A percentile compares a stretch with the other conserved stretches of the same genome.
Conservation (phyloP, 2,113 vertebrate genomes). For the Aspidoscelis tigris region DNA sequence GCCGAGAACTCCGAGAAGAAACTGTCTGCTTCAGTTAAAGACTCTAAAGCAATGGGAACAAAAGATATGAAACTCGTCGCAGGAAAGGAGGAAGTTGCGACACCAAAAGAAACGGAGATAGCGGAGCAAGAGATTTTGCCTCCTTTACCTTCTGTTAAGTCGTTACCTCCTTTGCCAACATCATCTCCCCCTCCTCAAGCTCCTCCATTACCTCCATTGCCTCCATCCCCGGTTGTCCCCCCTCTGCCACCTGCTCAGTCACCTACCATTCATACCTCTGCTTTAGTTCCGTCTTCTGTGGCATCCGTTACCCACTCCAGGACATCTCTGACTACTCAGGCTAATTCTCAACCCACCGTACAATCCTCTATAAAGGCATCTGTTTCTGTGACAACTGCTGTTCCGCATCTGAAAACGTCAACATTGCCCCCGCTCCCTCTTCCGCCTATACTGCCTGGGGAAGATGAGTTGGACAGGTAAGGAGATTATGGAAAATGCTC, state of each 20-base stretch:
- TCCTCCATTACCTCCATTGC: slow-evolving; percentile 78
- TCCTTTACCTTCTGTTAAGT: slow-evolving; percentile 77
- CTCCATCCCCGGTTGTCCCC: slow-evolving; percentile 68
- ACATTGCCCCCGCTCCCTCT: slow-evolving; percentile 93
- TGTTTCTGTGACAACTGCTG: slow-evolving; percentile 78
- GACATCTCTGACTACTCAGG: slow-evolving; percentile 80
- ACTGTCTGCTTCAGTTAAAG: slow-evolving; percentile 64
- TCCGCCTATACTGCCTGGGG: slow-evolving; percentile 91
- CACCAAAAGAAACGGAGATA: slow-evolving; percentile 74
- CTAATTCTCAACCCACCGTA: slow-evolving; percentile 83
- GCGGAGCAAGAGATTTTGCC: slow-evolving; percentile 76
- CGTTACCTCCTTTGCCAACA: slow-evolving; percentile 81
- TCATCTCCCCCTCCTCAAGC: slow-evolving; percentile 76
- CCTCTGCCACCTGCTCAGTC: slow-evolving; percentile 70
- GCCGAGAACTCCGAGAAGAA: slow-evolving; percentile 80
- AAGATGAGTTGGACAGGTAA: slow-evolving; percentile 93
- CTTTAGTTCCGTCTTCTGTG: slow-evolving; percentile 69
- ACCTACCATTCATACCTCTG: slow-evolving; percentile 64
- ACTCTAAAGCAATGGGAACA: slow-evolving; percentile 71
- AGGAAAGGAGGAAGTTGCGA: slow-evolving; percentile 72
- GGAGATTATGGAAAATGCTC: slow-evolving; percentile 33
- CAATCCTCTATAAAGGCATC: slow-evolving; percentile 80
- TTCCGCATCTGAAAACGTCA: slow-evolving; percentile 90
- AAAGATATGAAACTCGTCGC: slow-evolving; percentile 74
- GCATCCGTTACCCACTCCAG: slow-evolving; percentile 73